Evolutionary conservation across 2,797 vertebrate genomes (phyloP), one percentile per base, ranked within the genome.

Genomic region (Kryptopterus vitreolus): DNA sequence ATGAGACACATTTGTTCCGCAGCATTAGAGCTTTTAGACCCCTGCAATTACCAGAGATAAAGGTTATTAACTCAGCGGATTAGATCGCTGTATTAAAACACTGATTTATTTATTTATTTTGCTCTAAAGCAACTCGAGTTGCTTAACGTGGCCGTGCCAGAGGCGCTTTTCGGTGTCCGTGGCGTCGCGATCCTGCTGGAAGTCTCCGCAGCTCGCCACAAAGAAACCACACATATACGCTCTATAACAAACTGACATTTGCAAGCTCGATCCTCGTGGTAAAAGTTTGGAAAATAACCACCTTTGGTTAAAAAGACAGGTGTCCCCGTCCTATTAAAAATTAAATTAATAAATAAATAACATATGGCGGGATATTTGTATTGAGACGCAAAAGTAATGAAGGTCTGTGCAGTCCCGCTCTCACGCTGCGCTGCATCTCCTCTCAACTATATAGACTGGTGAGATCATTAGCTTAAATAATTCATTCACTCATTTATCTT

Each of bases 61-160:
- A 93, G 89, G 89, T 89, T 90, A 90, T 88, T 89, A 93, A 93
- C 92, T 90, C 90, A 85, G 84, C 85, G 91, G 92, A 94, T 92
- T 93, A 92, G 88, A 91, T 89, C 87, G 77, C 29, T 86, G 90
- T 90, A 92, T 92, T 92, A 93, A 93, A 88, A 88, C 87, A 89
- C 87, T 85, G 90, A 61, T 38, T 77, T 65, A 71, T 79, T 77
- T 63, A 46, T 69, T 76, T 82, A 61, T 81, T 59, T 81, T 52
- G 13, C 76, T 79, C 48, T 70, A 80, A 81, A 86, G 87, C 86
- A 89, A 86, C 88, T 88, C 82, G 82, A 82, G 83, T 89, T 87
- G 89, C 88, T 86, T 73, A 86, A 66, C 5, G 16, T 65, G 46
- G 11, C 48, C 48, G 16, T 50, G 43, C 48, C 29, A 24, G 8